Evolutionary conservation across 1,140 invertebrate species (phyloP).

Genomic region (Galleria mellonella): DNA sequence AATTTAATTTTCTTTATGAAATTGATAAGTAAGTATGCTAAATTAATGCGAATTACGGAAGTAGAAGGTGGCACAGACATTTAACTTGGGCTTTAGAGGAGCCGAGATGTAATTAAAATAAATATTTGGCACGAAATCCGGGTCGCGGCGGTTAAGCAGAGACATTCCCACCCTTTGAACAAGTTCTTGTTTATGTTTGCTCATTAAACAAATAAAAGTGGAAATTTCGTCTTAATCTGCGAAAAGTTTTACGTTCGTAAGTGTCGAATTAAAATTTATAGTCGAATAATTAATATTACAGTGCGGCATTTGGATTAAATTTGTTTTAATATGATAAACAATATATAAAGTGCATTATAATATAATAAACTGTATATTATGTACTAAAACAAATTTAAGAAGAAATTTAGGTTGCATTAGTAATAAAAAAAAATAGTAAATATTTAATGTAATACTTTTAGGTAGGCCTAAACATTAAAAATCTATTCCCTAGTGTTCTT

Average conservation of each 20-base stretch:
- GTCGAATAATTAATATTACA: constrained; percentile 12
- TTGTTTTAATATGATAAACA: no score
- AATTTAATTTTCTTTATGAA: constrained; percentile 6
- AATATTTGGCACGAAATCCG: constrained; percentile 67
- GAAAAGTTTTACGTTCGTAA: constrained; percentile 31
- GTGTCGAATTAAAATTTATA: constrained; percentile 15
- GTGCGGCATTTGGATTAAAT: no score
- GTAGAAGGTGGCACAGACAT: constrained; percentile 33
- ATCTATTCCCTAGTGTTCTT: no score
- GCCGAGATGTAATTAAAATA: constrained; percentile 66
- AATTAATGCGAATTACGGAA: constrained; percentile 41
- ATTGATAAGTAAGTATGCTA: not conserved
- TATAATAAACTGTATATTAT: no score
- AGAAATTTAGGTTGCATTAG: no score
- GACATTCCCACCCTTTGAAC: constrained; percentile 65
- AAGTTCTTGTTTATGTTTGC: constrained; percentile 68
- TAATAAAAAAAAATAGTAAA: no score
- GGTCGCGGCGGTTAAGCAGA: constrained; percentile 58
- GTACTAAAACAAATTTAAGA: no score
- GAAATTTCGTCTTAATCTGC: constrained; percentile 47
- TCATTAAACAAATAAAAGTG: constrained; percentile 66
- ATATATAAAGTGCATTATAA: no score
- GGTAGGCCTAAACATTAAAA: no score
- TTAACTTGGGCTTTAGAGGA: constrained; percentile 46
- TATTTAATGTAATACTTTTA: no score